Conservation (phyloP, 2,797 vertebrate genomes). For the Heteromormyrus szaboi region DNA sequence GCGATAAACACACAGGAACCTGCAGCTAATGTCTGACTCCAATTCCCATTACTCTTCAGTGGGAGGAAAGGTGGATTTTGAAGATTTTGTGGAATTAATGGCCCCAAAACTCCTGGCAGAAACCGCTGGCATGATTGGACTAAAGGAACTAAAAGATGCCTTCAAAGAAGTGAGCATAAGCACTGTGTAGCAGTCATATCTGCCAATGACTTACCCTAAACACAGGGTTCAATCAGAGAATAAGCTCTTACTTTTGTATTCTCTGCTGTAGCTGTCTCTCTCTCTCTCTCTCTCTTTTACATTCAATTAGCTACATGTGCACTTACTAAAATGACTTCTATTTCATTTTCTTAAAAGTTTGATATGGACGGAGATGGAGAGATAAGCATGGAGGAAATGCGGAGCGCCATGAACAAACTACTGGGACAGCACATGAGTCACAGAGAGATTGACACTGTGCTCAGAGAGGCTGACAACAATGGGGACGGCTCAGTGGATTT, state of each 20-base stretch:
- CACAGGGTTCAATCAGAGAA: not conserved
- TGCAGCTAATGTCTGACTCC: not conserved
- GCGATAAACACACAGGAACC: not conserved
- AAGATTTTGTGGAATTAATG: constrained; percentile 74
- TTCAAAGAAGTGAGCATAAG: constrained; percentile 63
- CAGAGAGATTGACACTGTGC: constrained; percentile 84
- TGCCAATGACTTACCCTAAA: not conserved
- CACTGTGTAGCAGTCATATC: not conserved
- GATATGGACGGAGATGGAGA: constrained; percentile 93
- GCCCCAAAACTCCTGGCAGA: constrained; percentile 69
- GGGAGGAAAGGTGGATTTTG: constrained; percentile 68
- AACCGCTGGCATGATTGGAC: constrained; percentile 69
- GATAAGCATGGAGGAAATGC: constrained; percentile 88
- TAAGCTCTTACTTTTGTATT: not conserved
- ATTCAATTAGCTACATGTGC: not conserved
- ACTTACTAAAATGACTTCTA: not conserved
- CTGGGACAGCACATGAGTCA: constrained; percentile 85
- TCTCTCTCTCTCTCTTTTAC: not conserved
- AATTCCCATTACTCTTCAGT: constrained; percentile 43
- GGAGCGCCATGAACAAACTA: constrained; percentile 86
- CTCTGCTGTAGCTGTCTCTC: not conserved
- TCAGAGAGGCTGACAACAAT: constrained; percentile 88
- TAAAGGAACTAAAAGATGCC: constrained; percentile 68
- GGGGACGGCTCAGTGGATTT: constrained; percentile 95
- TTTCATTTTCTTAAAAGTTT: constrained; percentile 60